A percentile compares a stretch with the other conserved stretches of the same genome.
Evolutionary conservation across 2,113 vertebrate genomes (phyloP).

Genomic region (Ceyx melanurus): DNA sequence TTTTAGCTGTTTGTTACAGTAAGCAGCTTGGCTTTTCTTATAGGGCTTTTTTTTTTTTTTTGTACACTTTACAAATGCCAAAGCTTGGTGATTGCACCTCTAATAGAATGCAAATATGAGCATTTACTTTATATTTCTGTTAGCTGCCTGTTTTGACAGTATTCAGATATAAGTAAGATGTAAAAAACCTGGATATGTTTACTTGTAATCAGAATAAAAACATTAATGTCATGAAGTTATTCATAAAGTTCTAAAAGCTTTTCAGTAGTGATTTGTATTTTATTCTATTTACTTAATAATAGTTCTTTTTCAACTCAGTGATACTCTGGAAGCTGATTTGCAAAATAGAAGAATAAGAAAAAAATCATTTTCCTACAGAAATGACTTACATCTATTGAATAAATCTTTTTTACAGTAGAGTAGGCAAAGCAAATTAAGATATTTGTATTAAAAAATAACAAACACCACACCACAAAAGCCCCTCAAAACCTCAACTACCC

Average conservation of each 20-base stretch:
- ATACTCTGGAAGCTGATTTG: background rate
- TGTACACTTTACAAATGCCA: background rate
- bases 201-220: background rate
- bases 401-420: background rate
- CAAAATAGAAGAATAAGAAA: background rate
- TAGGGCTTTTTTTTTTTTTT: background rate
- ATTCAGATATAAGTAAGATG: background rate
- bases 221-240: background rate
- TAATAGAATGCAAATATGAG: conserved; percentile 5
- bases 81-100: conserved; percentile 4
- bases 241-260: background rate
- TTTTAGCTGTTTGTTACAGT: conserved; percentile 31
- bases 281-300: background rate
- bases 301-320: background rate
- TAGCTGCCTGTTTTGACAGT: conserved; percentile 19
- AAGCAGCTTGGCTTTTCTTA: background rate
- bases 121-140: conserved; percentile 28
- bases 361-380: background rate
- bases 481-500: background rate
- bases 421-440: background rate
- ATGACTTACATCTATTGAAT: background rate
- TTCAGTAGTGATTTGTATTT: background rate
- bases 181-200: background rate
- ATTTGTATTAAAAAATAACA: background rate
- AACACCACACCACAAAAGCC: accelerated